Percentiles rank a stretch among this genome's conserved stretches.
These are phyloP conservation scores for Actinostola sp. DNA, from an alignment of 92 coral and sea anemone genomes.

Conservation along the genomic window DNA sequence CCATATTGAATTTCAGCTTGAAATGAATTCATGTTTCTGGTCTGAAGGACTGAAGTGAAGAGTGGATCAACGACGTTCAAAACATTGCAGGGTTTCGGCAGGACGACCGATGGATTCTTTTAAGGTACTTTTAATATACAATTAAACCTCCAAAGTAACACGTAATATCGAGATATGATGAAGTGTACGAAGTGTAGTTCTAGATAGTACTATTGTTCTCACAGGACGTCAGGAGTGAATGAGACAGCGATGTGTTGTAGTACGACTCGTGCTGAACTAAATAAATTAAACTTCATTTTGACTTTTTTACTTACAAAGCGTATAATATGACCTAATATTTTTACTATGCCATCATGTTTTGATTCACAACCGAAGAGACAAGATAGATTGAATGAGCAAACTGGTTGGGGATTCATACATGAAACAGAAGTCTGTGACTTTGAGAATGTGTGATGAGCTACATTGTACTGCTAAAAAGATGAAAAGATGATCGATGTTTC, in stretches of 20 bases:
- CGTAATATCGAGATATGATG: too few species aligned
- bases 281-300: neutral
- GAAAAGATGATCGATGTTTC: too few species aligned
- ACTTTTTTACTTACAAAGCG: neutral
- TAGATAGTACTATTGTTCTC: too few species aligned
- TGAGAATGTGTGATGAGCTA: too few species aligned
- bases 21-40: neutral
- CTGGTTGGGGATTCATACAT: neutral
- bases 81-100: conserved; percentile 1
- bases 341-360: neutral
- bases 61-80: conserved; percentile 20
- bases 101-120: neutral
- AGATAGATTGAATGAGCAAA: neutral
- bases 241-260: too few species aligned
- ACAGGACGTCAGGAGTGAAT: too few species aligned
- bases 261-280: too few species aligned
- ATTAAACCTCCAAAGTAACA: neutral
- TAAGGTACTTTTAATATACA: neutral
- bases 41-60: neutral
- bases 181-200: too few species aligned
- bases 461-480: too few species aligned
- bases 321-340: neutral
- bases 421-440: neutral
- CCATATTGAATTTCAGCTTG: conserved; percentile 20
- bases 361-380: neutral